Evolutionary conservation across 2,888 invertebrate genomes (phyloP).

Genomic region (Uropetala carovei): DNA sequence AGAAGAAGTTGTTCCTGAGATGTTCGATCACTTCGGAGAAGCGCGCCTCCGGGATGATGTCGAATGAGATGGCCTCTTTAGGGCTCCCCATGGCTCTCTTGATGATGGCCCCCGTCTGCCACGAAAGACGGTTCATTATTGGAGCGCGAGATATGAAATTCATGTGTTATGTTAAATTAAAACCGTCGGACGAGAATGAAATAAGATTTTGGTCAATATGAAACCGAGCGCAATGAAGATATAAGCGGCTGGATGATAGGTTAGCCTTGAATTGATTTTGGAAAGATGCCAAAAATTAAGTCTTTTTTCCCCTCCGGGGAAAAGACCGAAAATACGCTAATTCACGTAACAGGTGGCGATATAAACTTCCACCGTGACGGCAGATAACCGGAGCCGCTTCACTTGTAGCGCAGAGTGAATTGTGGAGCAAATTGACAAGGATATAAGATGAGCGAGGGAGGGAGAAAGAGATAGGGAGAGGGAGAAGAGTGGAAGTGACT

Average conservation of each 20-base stretch:
- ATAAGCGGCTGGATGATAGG: not conserved
- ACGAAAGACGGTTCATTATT: not conserved
- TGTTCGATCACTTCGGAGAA: slow-evolving; percentile 82
- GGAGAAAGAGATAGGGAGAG: not conserved
- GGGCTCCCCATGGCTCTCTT: slow-evolving; percentile 16
- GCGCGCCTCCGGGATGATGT: slow-evolving; percentile 76
- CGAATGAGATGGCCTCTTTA: slow-evolving; percentile 8
- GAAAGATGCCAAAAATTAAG: not conserved
- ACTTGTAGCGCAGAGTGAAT: slow-evolving; percentile 22
- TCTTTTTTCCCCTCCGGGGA: not conserved
- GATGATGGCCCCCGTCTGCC: not conserved
- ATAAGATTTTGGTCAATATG: not conserved
- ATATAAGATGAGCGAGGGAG: slow-evolving; percentile 2
- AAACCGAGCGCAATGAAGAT: not conserved
- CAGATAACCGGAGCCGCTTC: not conserved
- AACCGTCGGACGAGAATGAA: not conserved
- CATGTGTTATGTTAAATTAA: not conserved
- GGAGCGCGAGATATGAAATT: slow-evolving; percentile 32
- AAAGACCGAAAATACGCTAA: not conserved
- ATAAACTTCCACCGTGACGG: not conserved
- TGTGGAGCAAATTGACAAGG: not conserved
- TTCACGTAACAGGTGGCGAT: not conserved
- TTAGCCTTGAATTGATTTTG: not conserved
- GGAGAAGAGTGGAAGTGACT: slow-evolving; percentile 20
- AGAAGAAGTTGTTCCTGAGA: slow-evolving; percentile 85